Base-by-base conservation (phyloP, 53 echinoderm and acorn worm genomes). In the Apostichopus leukothele region DNA sequence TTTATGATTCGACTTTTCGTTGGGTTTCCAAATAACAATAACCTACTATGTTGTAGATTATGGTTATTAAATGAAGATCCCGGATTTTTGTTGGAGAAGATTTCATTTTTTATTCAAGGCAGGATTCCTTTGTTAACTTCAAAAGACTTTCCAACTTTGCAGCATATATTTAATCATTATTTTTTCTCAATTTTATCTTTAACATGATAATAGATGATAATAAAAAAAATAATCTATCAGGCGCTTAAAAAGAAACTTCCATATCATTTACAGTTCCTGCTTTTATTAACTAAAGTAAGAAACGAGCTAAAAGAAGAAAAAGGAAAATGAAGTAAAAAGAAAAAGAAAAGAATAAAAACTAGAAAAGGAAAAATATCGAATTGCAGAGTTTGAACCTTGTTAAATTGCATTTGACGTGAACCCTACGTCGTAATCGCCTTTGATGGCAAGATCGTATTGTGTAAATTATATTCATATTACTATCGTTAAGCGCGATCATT, bases 381-480 rank as follows among this genome's bases (percentile, higher is more conserved):
- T 71, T 71, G 71, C 16, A 71, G 18, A 71, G 71, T 71, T 71
- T 71, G 71, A 71, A 71, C 6, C 18, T 18, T 16, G 16, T 52
- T 53, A 80, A 80, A 80, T 80, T 80, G 80, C 80, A 80, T 57
- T 57, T 80, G 80, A 80, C 80, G 80, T 80, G 80, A 52, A 80
- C 80, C 80, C 80, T 55, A 16, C 22, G 80, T 80, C 13, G 54
- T 80, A 80, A 80, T 80, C 80, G 19, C 23, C 53, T 80, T 80
- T 80, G n/a, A 55, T 80, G 80, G 8, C 53, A 21, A 54, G 80
- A 80, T 55, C 54, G 54, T 23, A 80, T 80, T 80, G 80, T 80
- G 80, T 80, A 80, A 80, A 80, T 80, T 80, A 80, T 80, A 80
- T 80, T 80, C 80, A 80, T 80, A 80, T 80, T 80, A 80, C 80